Percentiles rank a stretch among this genome's conserved stretches.
Conservation (phyloP, 2,113 vertebrate species). For the Penelope pileata region DNA sequence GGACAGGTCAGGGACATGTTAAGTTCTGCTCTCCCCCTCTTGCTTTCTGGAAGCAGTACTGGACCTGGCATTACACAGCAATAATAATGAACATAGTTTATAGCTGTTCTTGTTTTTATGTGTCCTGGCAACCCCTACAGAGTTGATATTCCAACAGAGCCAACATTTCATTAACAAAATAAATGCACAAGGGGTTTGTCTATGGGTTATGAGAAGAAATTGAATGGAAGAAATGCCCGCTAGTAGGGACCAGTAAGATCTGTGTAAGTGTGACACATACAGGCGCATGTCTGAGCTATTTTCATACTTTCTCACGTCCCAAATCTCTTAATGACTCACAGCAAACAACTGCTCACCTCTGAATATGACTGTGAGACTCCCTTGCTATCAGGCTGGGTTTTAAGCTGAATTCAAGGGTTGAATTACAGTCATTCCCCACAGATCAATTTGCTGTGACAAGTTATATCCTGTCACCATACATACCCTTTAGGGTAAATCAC, state of each 20-base stretch:
- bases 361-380: background rate
- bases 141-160: conserved; percentile 30
- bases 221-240: background rate
- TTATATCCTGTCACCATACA: background rate
- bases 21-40: conserved; percentile 45
- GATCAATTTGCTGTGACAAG: conserved; percentile 6
- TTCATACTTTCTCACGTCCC: background rate
- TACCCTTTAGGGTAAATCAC: background rate
- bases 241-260: background rate
- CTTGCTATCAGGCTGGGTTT: background rate
- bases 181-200: background rate
- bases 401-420: background rate
- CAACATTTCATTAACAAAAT: conserved; percentile 48
- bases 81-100: conserved; percentile 51
- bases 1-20: conserved; percentile 71
- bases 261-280: background rate
- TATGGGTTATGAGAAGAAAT: conserved; percentile 20
- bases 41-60: conserved; percentile 16
- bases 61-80: conserved; percentile 17
- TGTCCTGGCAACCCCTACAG: conserved; percentile 24
- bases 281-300: conserved; percentile 14
- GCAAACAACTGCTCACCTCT: background rate
- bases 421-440: background rate
- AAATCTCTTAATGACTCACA: conserved; percentile 6
- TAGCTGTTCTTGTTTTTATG: conserved; percentile 35